A percentile compares a stretch with the other conserved stretches of the same genome.
Conservation (phyloP, 2,797 vertebrate genomes). For the Neomorphus geoffroyi region DNA sequence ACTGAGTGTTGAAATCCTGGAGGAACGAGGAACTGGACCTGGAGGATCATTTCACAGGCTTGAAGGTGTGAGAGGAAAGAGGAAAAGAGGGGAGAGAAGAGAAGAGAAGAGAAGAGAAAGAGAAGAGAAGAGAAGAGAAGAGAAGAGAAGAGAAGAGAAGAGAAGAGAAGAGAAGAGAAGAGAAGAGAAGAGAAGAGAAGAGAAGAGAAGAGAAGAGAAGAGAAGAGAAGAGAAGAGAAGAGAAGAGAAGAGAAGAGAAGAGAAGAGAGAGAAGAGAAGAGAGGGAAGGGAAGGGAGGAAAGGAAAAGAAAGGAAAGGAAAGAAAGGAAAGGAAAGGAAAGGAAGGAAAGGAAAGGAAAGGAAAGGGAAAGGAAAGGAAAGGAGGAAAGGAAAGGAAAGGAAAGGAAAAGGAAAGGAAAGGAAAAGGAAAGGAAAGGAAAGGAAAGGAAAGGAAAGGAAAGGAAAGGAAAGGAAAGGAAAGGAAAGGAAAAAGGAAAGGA, state of each 20-base stretch:
- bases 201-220: neutral
- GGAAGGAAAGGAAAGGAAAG: too few species aligned
- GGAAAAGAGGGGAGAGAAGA: too few species aligned
- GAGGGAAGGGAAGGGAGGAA: too few species aligned
- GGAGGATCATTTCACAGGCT: too few species aligned
- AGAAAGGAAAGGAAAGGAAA: too few species aligned
- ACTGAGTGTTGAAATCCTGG: neutral
- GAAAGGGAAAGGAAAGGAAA: neutral
- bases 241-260: too few species aligned
- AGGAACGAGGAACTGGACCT: neutral
- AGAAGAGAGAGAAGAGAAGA: too few species aligned
- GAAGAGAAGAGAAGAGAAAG: neutral
- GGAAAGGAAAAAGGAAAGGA: neutral
- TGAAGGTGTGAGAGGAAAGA: neutral
- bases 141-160: neutral
- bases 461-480: too few species aligned
- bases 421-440: accelerated
- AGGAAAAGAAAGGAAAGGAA: neutral
- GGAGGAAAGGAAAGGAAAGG: too few species aligned
- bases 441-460: accelerated
- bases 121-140: too few species aligned
- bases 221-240: neutral
- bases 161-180: neutral
- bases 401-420: accelerated
- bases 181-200: too few species aligned